Conservation (phyloP, 1,140 invertebrate species). For the Copidosoma floridanum region DNA sequence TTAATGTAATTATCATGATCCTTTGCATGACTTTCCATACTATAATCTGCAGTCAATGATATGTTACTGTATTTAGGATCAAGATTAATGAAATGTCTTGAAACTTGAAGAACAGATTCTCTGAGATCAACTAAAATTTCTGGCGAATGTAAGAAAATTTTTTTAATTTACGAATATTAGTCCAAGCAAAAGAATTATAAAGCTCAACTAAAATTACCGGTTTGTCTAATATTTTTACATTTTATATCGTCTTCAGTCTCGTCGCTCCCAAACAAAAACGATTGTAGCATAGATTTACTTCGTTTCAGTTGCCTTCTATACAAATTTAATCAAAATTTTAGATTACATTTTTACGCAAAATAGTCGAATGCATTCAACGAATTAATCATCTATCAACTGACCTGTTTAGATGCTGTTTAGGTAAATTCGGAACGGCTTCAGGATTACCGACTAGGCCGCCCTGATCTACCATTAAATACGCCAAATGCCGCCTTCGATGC, state of each 20-base stretch:
- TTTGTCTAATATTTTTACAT: constrained; percentile 96
- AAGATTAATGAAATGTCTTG: constrained; percentile 81
- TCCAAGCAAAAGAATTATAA: too few relatives aligned
- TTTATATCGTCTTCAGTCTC: constrained; percentile 81
- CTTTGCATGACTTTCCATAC: constrained; percentile 89
- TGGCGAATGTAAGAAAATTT: constrained; percentile 40
- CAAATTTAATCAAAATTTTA: too few relatives aligned
- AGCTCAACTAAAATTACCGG: constrained; percentile 55
- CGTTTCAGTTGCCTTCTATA: constrained; percentile 82
- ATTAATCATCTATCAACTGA: constrained; percentile 38
- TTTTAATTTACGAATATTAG: too few relatives aligned
- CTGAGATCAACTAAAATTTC: constrained; percentile 94
- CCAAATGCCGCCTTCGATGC: constrained; percentile 85
- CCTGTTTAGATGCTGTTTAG: constrained; percentile 82
- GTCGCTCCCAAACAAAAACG: constrained; percentile 80
- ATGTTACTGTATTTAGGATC: constrained; percentile 75
- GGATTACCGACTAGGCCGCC: constrained; percentile 89
- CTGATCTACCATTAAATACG: constrained; percentile 95
- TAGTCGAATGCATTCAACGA: too few relatives aligned
- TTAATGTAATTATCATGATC: constrained; percentile 94
- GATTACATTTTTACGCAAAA: too few relatives aligned
- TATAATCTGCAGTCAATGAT: constrained; percentile 88
- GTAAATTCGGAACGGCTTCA: constrained; percentile 82
- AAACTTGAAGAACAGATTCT: constrained; percentile 90
- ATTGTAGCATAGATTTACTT: constrained; percentile 86